Percentiles rank a stretch among this genome's conserved stretches.
These are phyloP conservation scores for Leptonema lineaticorne DNA, from an alignment of 1,140 invertebrate species.

Conservation along the genomic window DNA sequence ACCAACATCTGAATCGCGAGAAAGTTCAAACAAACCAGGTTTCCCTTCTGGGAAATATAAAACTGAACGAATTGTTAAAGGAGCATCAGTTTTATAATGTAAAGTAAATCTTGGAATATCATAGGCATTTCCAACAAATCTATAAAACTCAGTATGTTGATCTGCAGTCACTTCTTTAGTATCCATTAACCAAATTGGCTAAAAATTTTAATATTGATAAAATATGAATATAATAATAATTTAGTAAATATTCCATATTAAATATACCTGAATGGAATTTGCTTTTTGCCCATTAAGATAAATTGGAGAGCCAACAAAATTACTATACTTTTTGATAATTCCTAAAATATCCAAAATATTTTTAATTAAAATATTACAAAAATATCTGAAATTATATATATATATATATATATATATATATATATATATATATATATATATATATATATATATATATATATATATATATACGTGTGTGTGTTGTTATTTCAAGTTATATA, in stretches of 20 bases:
- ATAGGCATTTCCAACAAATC: conserved; percentile 81
- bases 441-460: too few species aligned
- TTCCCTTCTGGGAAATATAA: conserved; percentile 93
- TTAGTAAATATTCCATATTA: conserved; percentile 24
- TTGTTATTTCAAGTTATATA: too few species aligned
- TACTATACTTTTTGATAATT: conserved; percentile 95
- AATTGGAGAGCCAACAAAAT: conserved; percentile 93
- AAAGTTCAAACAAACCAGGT: conserved; percentile 87
- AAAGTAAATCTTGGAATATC: conserved; percentile 82
- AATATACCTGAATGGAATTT: conserved; percentile 76
- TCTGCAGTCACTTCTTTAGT: conserved; percentile 82
- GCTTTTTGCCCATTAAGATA: conserved; percentile 84
- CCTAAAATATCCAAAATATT: conserved; percentile 56
- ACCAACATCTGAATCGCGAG: conserved; percentile 76
- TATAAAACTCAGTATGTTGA: conserved; percentile 90
- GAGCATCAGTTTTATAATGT: conserved; percentile 88
- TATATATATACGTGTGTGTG: too few species aligned
- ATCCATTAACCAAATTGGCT: conserved; percentile 93
- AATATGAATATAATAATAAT: conserved; percentile 15
- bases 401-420: too few species aligned
- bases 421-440: too few species aligned
- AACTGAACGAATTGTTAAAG: conserved; percentile 86
- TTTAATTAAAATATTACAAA: conserved; percentile 1
- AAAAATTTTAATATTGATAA: conserved; percentile 43
- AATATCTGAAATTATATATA: too few species aligned